Base-by-base conservation (phyloP, 2,888 invertebrate species). In the Abscondita cerata region DNA sequence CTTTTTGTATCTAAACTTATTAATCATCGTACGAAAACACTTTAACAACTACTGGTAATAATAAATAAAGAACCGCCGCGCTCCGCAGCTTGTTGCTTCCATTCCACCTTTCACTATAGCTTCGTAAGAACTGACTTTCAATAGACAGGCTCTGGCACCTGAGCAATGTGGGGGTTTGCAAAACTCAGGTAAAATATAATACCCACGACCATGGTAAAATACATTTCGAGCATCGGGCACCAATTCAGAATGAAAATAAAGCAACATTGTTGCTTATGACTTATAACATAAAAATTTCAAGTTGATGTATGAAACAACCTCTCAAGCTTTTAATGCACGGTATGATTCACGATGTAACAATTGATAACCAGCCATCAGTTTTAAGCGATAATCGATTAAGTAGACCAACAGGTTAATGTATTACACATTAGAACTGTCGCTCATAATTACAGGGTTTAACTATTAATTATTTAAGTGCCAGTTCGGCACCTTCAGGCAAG, bases 1-100 rank as follows among this genome's bases (percentile, higher is more conserved):
- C 67, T 78, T 80, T 67, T 74, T 76, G 66, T 80, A 80, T 46
- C 80, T 73, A 66, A 80, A 80, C 69, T 80, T 80, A 68, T 78
- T 79, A 66, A 80, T 80, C 76, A 79, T 78, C 52, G 62, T 68
- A 61, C 34, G 51, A 51, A 36, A 54, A 52, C 46, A 52, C 16
- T 38, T 46, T 20, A 61, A 15, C 46, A 38, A 52, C 46, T 41
- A 50, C 19, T 58, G 62, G 51, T 53, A 46, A 60, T 31, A 52
- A 65, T 31, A 38, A 33, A 57, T 40, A 41, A 38, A 38, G 3
- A 15, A 51, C 33, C 16, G 52, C n/a, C 55, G 40, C 55, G 62
- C 55, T 41, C 52, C 48, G 47, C 48, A 33, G 40, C 58, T 25
- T 53, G 31, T 33, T 40, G 46, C 38, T 33, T 58, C 52, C 62